Percentiles rank a stretch among this genome's conserved stretches.
phyloP scores from a whole-genome alignment of 2,113 vertebrate species.

The Oreotrochilus melanogaster region DNA sequence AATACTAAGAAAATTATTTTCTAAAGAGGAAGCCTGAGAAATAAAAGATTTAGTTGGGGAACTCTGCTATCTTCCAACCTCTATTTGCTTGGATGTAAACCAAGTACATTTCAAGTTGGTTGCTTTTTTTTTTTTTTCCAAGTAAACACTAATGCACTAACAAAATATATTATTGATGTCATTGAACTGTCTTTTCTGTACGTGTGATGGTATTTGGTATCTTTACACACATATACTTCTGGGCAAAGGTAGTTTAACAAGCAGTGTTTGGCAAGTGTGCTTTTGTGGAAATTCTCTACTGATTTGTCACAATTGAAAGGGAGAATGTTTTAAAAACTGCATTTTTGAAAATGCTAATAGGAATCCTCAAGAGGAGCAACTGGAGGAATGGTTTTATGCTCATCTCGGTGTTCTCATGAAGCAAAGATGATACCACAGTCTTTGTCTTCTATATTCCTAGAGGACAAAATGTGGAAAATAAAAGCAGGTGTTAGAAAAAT shows the following conservation, averaged over 20 bases:
- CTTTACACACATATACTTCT: background rate
- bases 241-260: background rate
- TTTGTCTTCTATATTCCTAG: background rate
- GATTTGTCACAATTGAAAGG: background rate
- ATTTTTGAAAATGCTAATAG: background rate
- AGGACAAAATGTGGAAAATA: background rate
- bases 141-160: background rate
- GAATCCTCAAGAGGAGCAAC: background rate
- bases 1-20: slow-evolving; percentile 80
- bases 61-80: slow-evolving; percentile 51
- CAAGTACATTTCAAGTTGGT: background rate
- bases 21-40: slow-evolving; percentile 70
- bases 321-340: background rate
- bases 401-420: background rate
- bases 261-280: background rate
- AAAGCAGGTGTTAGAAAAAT: background rate
- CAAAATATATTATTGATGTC: slow-evolving; percentile 17
- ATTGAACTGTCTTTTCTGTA: slow-evolving; percentile 19
- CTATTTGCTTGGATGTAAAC: slow-evolving; percentile 60
- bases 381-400: background rate
- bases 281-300: background rate
- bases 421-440: background rate
- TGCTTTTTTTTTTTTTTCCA: background rate
- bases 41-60: slow-evolving; percentile 54
- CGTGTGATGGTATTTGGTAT: background rate